Base-by-base conservation (phyloP, 2,113 vertebrate species). In the Petrocephalus microphthalmus region DNA sequence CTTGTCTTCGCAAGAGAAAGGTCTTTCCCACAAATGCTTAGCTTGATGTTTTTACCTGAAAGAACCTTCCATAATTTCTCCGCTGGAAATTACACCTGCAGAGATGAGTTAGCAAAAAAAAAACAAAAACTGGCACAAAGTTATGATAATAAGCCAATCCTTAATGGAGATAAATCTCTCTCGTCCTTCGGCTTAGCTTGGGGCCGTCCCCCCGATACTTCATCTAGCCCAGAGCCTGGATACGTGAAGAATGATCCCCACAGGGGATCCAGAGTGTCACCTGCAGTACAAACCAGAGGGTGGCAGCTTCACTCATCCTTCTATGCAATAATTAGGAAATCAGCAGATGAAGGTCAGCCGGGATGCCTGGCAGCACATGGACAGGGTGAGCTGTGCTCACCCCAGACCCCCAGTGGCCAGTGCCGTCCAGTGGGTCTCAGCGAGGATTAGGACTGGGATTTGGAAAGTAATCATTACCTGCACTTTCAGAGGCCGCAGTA, bases 381-480 rank as follows among this genome's bases (percentile, higher is more conserved):
- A 42, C 42, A n/a, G n/a, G n/a, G n/a, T n/a, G n/a, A n/a, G n/a
- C n/a, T n/a, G n/a, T n/a, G 51, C 49, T 53, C 52, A 85, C 7
- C 52, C n/a, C 5, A 25, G 7, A 2, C 19, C 53, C 88, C 83
- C 60, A 17, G 87, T 51, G 74, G 42, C 87, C 25, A 67, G 85
- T 74, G 83, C 74, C 84, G 84, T 45, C 42, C 88, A 89, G 83
- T 89, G 88, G 82, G 90, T 90, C 90, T 90, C 85, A 89, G 78
- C 13, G 87, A 87, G 92, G 94, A 95, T 95, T 94, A 95, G 92
- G 53, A 54, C n/a, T 29, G 56, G 92, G 94, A 95, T 95, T 95
- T 95, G 91, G 92, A 93, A 89, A 92, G 90, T 92, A 92, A 93
- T 94, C 94, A 94, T 95, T 94, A 94, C 92, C 91, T 87, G 89